Base-by-base conservation (phyloP, 2,888 invertebrate genomes). In the Chymomyza caudatula region DNA sequence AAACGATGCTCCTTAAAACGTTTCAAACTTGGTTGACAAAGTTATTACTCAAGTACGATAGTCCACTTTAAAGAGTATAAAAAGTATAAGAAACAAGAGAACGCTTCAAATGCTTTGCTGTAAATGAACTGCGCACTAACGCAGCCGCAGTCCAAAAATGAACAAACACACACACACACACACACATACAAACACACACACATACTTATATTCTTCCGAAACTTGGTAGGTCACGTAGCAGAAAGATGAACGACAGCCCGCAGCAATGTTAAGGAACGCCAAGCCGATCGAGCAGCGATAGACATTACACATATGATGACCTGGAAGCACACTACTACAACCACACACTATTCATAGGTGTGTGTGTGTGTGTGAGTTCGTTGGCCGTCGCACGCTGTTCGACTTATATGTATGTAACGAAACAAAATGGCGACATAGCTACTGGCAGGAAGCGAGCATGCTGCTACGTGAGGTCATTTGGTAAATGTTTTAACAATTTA, bases 401-500 rank as follows among this genome's bases (percentile, higher is more conserved):
- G n/a, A n/a, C n/a, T n/a, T n/a, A n/a, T n/a, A n/a, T n/a, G n/a
- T n/a, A n/a, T n/a, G n/a, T 20, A 51, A 49, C 15, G 53, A 60
- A 52, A 62, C 57, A 57, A 53, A 56, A 64, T 52, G 58, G 52
- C 29, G 13, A 42, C 56, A 29, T 25, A 52, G 4, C 13, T 22
- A 42, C 52, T 60, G 44, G 22, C 67, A 67, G 76, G 57, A 68
- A 63, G 60, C 52, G 59, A 54, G 53, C 23, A 72, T 71, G 74
- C 67, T 51, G 71, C 71, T 77, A 88, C 88, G 87, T 88, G 87
- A 88, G 87, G 88, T 87, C 85, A 86, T 88, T 88, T 78, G 77
- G 76, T 77, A 85, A 88, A 88, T 88, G 85, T 77, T 86, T 78
- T 86, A 86, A 78, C 88, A 88, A 88, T 88, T 88, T 88, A 88